Evolutionary conservation across 2,113 vertebrate genomes (phyloP).

Genomic region (Ciconia maguari): DNA sequence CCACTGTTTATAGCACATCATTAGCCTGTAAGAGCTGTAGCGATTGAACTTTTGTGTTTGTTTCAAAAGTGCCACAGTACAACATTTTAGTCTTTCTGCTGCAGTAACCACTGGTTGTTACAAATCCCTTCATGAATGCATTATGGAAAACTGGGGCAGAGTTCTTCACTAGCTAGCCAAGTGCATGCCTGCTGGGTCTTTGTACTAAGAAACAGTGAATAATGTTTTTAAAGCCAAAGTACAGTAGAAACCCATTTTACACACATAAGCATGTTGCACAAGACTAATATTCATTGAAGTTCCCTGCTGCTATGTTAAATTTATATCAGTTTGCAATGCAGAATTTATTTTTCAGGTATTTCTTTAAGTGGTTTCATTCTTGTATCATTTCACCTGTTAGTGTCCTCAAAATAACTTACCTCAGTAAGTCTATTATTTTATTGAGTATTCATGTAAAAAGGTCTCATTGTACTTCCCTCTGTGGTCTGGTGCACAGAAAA

Average conservation of each 20-base stretch:
- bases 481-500: not conserved
- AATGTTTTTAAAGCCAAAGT: constrained; percentile 59
- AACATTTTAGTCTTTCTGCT: constrained; percentile 57
- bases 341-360: constrained; percentile 26
- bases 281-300: constrained; percentile 2
- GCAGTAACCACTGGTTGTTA: constrained; percentile 68
- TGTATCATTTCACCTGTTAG: constrained; percentile 5
- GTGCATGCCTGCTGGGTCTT: constrained; percentile 70
- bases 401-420: not conserved
- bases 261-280: constrained; percentile 26
- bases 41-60: constrained; percentile 67
- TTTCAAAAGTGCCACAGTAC: constrained; percentile 59
- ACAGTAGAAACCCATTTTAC: constrained; percentile 55
- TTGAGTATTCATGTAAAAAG: not conserved
- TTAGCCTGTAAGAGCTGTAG: constrained; percentile 52
- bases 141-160: constrained; percentile 76
- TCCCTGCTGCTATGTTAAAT: constrained; percentile 14
- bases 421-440: constrained; percentile 20
- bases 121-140: constrained; percentile 73
- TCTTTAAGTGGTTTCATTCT: constrained; percentile 4
- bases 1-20: constrained; percentile 55
- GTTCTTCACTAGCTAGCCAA: constrained; percentile 71
- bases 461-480: not conserved
- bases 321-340: not conserved
- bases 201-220: constrained; percentile 60